These are phyloP conservation scores for Thymelicus sylvestris DNA, from an alignment of 2,888 invertebrate species.

Conservation along the genomic window DNA sequence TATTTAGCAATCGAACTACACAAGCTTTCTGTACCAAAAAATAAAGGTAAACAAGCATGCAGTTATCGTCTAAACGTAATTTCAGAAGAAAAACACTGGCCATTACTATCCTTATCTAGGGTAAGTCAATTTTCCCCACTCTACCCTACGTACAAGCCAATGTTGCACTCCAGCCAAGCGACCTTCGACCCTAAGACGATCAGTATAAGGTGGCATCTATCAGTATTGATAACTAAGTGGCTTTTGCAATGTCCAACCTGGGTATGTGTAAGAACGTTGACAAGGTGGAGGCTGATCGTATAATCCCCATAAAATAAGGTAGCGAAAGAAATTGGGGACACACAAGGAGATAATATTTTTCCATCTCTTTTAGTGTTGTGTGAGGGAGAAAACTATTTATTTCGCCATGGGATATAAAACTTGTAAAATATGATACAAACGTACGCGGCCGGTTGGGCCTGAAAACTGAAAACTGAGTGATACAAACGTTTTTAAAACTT, in stretches of 20 bases:
- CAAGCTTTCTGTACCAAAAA: conserved; percentile 46
- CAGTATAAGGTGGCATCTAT: conserved; percentile 43
- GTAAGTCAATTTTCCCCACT: conserved; percentile 81
- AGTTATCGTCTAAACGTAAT: conserved; percentile 74
- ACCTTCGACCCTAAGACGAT: conserved; percentile 46
- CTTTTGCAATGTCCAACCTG: conserved; percentile 74
- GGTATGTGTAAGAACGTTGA: conserved; percentile 78
- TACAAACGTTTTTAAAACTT: too few species aligned
- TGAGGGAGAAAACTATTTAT: neutral
- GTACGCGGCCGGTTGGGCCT: too few species aligned
- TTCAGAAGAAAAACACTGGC: conserved; percentile 71
- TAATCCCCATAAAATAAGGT: conserved; percentile 83
- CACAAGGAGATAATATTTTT: conserved; percentile 54
- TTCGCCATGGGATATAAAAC: neutral
- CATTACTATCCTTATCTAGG: conserved; percentile 80
- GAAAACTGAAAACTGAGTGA: too few species aligned
- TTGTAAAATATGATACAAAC: too few species aligned
- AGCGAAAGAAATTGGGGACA: conserved; percentile 59
- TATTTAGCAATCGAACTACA: neutral
- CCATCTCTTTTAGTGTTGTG: neutral
- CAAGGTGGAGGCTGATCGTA: conserved; percentile 82
- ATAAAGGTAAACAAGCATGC: conserved; percentile 78
- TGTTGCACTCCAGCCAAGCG: neutral
- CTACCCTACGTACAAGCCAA: conserved; percentile 48
- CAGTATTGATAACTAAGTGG: conserved; percentile 15